These are phyloP conservation scores for Eira barbara DNA, from an alignment of 2,113 vertebrate species.

Conservation along the genomic window DNA sequence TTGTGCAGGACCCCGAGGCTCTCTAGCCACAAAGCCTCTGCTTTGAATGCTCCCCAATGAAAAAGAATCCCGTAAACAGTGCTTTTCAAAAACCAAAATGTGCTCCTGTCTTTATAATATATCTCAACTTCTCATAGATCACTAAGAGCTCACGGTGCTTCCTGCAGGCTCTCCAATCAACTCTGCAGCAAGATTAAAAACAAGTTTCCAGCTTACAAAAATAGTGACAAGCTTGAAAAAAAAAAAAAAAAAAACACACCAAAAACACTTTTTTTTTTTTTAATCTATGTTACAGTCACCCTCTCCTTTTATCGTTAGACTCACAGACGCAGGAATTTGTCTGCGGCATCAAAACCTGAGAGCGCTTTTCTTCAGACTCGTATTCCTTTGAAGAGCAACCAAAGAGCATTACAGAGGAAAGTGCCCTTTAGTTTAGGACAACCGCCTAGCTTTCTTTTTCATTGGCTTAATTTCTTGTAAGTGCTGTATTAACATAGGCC, in stretches of 20 bases:
- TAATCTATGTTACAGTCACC: not conserved
- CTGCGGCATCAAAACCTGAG: not conserved
- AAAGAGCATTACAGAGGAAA: not conserved
- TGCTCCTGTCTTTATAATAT: not conserved
- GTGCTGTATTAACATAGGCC: not conserved
- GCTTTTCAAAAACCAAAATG: not conserved
- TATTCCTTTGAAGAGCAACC: not conserved
- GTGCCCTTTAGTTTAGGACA: not conserved
- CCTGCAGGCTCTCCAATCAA: not conserved
- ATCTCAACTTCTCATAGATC: not conserved
- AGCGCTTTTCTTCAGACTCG: not conserved
- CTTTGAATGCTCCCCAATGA: not conserved
- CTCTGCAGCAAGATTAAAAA: not conserved
- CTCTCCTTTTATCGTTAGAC: not conserved
- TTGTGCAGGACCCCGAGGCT: not conserved
- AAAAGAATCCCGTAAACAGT: not conserved
- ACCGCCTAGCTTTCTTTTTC: not conserved
- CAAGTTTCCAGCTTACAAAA: conserved; percentile 9
- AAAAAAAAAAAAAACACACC: too few relatives aligned
- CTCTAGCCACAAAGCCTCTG: not conserved
- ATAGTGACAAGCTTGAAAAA: not conserved
- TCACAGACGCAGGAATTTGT: not conserved
- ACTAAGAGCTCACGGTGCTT: not conserved
- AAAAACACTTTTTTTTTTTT: not conserved
- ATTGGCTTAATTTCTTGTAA: not conserved